Percentiles rank a stretch among this genome's conserved stretches.
Conservation (phyloP, 2,888 invertebrate genomes). For the Brassicogethes aeneus region DNA sequence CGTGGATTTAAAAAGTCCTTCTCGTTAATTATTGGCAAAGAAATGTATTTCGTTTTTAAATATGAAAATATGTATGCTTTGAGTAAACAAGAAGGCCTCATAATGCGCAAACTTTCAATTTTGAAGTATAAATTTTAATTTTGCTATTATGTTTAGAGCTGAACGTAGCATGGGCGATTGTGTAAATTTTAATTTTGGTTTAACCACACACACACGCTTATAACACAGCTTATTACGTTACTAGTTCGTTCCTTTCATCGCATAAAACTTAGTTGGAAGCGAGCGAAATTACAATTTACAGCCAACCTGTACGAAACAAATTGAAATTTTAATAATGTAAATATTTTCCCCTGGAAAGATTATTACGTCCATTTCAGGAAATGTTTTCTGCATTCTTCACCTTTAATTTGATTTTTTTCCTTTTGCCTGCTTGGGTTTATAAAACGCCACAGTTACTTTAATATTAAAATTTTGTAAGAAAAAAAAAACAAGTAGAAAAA, state of each 20-base stretch:
- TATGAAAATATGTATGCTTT: no score
- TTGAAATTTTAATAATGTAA: slow-evolving; percentile 36
- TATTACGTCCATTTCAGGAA: slow-evolving; percentile 30
- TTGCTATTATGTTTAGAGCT: background rate
- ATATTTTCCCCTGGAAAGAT: slow-evolving; percentile 31
- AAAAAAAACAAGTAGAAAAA: no score
- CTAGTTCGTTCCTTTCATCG: background rate
- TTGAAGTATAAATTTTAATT: slow-evolving; percentile 1
- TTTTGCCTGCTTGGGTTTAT: no score
- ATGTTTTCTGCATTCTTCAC: slow-evolving; percentile 29
- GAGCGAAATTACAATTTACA: slow-evolving; percentile 22
- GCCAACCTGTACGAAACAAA: slow-evolving; percentile 23
- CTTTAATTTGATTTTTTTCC: slow-evolving; percentile 19
- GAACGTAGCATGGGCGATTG: slow-evolving; percentile 13
- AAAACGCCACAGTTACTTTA: no score
- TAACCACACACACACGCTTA: slow-evolving; percentile 12
- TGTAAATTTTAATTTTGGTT: slow-evolving; percentile 16
- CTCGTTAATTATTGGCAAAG: no score
- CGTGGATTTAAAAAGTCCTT: no score
- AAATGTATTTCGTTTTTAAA: no score
- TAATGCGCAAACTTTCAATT: slow-evolving; percentile 3
- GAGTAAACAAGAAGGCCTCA: no score
- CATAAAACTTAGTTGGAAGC: slow-evolving; percentile 14
- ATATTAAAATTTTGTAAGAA: no score
- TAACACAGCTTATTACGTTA: slow-evolving; percentile 7